Percentiles rank a stretch among this genome's conserved stretches.
These are phyloP conservation scores for Apomyelois bistriatella DNA, from an alignment of 2,888 invertebrate species.

Conservation along the genomic window DNA sequence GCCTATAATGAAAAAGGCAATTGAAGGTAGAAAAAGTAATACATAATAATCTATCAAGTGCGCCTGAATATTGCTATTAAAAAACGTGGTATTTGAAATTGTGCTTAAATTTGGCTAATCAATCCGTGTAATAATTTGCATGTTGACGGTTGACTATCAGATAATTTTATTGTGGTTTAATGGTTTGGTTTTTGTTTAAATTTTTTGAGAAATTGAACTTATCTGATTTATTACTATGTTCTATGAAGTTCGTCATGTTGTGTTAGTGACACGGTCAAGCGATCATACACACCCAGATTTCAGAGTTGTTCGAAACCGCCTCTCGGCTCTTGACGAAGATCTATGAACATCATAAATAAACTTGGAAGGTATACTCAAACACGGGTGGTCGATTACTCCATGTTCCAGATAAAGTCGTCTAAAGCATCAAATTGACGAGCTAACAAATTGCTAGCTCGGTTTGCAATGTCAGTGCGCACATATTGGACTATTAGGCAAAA, in stretches of 20 bases:
- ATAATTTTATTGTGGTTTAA: no score
- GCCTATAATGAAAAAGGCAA: constrained; percentile 14
- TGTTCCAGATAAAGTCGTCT: background rate
- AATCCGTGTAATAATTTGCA: background rate
- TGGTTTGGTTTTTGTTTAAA: no score
- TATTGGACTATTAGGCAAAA: constrained; percentile 25
- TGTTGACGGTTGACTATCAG: no score
- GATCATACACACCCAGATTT: no score
- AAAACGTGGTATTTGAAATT: background rate
- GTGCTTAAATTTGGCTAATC: background rate
- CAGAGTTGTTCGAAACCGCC: no score
- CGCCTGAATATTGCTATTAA: background rate
- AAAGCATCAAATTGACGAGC: constrained; percentile 1
- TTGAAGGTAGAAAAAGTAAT: background rate
- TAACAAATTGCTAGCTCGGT: constrained; percentile 2
- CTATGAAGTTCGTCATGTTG: no score
- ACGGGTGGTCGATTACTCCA: background rate
- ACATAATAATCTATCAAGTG: background rate
- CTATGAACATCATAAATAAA: no score
- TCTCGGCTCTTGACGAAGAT: no score
- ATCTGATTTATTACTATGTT: no score
- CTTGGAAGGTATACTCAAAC: background rate
- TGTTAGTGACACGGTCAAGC: no score
- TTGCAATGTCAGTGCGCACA: constrained; percentile 7
- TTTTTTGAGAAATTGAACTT: no score